phyloP scores from a whole-genome alignment of 1,140 invertebrate genomes.

The Solenopsis fugax region DNA sequence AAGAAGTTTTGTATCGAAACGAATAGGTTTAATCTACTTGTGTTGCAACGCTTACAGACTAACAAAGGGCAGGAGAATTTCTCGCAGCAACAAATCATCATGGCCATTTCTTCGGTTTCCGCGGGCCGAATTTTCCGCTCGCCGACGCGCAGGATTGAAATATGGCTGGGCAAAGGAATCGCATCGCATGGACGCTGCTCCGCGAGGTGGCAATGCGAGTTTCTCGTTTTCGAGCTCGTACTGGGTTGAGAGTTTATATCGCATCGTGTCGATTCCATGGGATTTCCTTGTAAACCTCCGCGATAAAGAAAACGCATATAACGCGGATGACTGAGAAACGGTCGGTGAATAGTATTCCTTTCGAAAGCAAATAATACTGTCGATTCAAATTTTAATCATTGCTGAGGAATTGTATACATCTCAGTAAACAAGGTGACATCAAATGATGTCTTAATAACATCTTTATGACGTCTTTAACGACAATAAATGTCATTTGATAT shows the following conservation, averaged over 20 bases:
- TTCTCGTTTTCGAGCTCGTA: conserved; percentile 29
- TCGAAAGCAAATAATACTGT: not conserved
- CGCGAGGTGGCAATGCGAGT: conserved; percentile 1
- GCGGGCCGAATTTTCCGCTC: conserved; percentile 54
- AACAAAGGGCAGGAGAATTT: conserved; percentile 52
- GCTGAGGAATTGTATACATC: not conserved
- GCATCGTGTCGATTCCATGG: conserved; percentile 58
- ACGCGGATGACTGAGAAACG: not conserved
- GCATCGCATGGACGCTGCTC: not conserved
- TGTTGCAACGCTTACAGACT: conserved; percentile 30
- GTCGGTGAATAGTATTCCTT: conserved; percentile 5
- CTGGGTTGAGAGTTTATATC: conserved; percentile 58
- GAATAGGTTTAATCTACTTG: conserved; percentile 41
- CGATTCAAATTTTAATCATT: conserved; percentile 7
- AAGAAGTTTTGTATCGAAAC: conserved; percentile 29
- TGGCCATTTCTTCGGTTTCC: conserved; percentile 52
- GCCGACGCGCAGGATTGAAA: conserved; percentile 62
- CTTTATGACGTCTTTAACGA: too few relatives aligned
- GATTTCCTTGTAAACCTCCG: conserved; percentile 60
- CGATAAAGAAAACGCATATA: conserved; percentile 30
- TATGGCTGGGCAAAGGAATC: conserved; percentile 58
- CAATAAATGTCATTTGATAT: too few relatives aligned
- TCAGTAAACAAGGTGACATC: not conserved
- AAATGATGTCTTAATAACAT: too few relatives aligned
- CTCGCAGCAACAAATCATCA: conserved; percentile 59